Evolutionary conservation across 2,888 invertebrate species (phyloP), one percentile per base, ranked within the genome.

Genomic region (Perithous albicinctus): DNA sequence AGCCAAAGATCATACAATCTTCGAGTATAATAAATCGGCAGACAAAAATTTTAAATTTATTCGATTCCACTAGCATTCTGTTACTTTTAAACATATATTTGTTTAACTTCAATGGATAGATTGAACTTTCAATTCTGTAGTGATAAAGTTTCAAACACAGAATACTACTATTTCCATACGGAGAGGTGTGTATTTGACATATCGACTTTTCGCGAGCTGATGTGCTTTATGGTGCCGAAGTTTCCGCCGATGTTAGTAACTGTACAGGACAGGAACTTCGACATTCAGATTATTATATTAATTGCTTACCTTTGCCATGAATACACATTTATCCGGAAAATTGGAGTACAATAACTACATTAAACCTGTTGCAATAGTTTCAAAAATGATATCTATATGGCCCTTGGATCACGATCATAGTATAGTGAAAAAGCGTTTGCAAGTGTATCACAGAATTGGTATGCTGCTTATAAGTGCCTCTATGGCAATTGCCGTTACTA

Each of bases 351-450:
- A 88, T 35, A 23, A 64, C 18, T 73, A 89, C 12, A 87, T 90
- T 15, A 85, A 54, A 72, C 90, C 89, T 1, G 61, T 89, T 10
- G 84, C 74, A 66, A 43, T 80, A 8, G 76, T 84, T n/a, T 80
- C 78, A 5, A 85, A 83, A 20, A 23, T 90, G 1, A 84, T 85
- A 12, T 84, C 86, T 1, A 82, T 88, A 75, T 91, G 91, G 91
- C 90, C 90, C 1, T 35, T 88, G 61, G 67, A 85, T 0, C 59
- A 75, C 12, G 48, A 85, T 10, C 61, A 46, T 15, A 41, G 61
- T 12, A 7, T 23, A 72, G 4, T 74, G 3, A n/a, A 80, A 29
- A 18, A 6, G 20, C 15, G 78, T 3, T 54, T 87, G 1, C 83
- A 76, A 20, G 74, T 29, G 29, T 78, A 77, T 10, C 89, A 89